These are phyloP conservation scores for Acanthoscelides obtectus DNA, from an alignment of 2,888 invertebrate species.

Conservation along the genomic window DNA sequence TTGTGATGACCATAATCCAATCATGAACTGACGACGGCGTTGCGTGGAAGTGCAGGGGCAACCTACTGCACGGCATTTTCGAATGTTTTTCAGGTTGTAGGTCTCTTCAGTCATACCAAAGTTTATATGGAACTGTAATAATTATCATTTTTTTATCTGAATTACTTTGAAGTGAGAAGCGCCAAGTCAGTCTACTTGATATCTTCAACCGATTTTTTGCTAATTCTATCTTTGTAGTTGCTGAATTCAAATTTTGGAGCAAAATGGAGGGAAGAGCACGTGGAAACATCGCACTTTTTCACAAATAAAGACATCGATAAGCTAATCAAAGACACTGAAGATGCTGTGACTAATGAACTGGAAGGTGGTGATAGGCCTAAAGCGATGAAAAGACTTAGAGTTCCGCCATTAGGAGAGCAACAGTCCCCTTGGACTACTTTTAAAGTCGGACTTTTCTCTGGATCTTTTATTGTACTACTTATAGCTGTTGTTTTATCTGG, in stretches of 20 bases:
- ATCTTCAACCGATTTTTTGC: too few relatives aligned
- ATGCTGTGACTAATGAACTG: slow-evolving; percentile 61
- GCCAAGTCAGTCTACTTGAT: too few relatives aligned
- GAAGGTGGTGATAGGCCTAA: slow-evolving; percentile 77
- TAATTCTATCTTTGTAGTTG: slow-evolving; percentile 53
- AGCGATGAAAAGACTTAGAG: slow-evolving; percentile 82
- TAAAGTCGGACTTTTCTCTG: slow-evolving; percentile 79
- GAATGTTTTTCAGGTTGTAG: too few relatives aligned
- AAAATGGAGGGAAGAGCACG: slow-evolving; percentile 72
- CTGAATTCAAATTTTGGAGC: slow-evolving; percentile 58
- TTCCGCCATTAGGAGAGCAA: slow-evolving; percentile 80
- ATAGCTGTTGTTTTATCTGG: slow-evolving; percentile 69
- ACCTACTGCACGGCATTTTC: too few relatives aligned
- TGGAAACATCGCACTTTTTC: slow-evolving; percentile 80
- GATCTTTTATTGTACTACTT: slow-evolving; percentile 72
- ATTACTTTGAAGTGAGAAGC: too few relatives aligned
- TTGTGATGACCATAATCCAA: too few relatives aligned
- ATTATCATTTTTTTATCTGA: too few relatives aligned
- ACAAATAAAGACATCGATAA: slow-evolving; percentile 81
- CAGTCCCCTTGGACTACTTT: slow-evolving; percentile 80
- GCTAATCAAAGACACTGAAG: slow-evolving; percentile 76
- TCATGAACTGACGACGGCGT: too few relatives aligned
- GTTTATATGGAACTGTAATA: too few relatives aligned
- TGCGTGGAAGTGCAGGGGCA: too few relatives aligned
- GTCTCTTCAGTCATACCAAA: too few relatives aligned